These are phyloP conservation scores for Portunus trituberculatus DNA, from an alignment of 1,140 invertebrate species.

Conservation along the genomic window DNA sequence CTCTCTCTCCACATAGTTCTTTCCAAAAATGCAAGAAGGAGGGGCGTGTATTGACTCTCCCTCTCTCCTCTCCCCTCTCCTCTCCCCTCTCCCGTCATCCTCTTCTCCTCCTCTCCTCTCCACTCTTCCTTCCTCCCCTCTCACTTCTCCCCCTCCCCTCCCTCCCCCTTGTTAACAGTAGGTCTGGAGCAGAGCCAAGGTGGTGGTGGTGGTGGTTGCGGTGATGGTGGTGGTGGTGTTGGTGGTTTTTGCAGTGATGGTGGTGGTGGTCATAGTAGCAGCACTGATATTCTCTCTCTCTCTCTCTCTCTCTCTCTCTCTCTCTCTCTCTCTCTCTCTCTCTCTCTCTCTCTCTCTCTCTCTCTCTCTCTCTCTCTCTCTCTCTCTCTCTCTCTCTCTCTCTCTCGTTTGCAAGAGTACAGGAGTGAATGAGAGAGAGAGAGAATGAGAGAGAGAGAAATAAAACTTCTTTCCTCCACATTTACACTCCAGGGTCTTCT, in stretches of 20 bases:
- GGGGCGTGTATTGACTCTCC: no score
- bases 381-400: no score
- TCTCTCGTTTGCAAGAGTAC: no score
- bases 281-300: neutral
- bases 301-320: constrained; percentile 33
- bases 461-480: neutral
- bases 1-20: no score
- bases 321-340: constrained; percentile 46
- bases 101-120: neutral
- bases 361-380: no score
- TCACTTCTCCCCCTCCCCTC: neutral
- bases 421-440: no score
- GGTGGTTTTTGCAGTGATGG: no score
- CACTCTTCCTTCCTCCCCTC: no score
- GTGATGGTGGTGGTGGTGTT: neutral
- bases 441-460: no score
- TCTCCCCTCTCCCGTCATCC: neutral
- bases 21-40: no score
- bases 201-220: neutral
- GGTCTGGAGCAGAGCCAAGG: neutral
- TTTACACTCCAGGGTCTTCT: neutral
- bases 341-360: no score
- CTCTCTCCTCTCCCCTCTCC: neutral
- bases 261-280: no score
- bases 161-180: neutral